Conservation (phyloP, 2,797 vertebrate genomes). For the Galagoides demidoff region DNA sequence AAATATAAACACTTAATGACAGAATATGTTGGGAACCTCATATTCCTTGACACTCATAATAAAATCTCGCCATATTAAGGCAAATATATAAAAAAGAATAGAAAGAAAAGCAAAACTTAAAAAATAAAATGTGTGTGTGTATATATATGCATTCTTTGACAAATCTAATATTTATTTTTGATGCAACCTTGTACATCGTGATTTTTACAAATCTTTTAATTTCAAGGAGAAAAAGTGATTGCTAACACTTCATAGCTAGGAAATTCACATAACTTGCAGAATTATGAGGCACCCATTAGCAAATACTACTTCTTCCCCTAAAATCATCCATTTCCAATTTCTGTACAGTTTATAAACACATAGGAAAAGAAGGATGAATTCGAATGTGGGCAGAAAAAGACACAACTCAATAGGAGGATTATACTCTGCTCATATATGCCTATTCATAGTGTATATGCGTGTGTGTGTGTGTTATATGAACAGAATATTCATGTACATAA, state of each 20-base stretch:
- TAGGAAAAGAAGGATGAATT: not conserved
- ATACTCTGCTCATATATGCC: not conserved
- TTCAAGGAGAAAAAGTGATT: conserved; percentile 29
- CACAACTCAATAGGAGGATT: not conserved
- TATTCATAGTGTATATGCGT: too few relatives aligned
- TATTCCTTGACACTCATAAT: not conserved
- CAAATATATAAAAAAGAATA: not conserved
- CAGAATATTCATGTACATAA: not conserved
- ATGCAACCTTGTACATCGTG: conserved; percentile 40
- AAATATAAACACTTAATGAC: not conserved
- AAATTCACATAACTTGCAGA: not conserved
- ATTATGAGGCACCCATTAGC: not conserved
- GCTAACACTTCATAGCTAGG: not conserved
- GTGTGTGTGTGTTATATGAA: not conserved
- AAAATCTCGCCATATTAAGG: not conserved
- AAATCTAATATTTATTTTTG: not conserved
- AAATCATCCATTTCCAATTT: conserved; percentile 34
- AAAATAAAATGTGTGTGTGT: not conserved
- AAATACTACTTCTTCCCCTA: conserved; percentile 20
- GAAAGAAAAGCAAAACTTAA: not conserved
- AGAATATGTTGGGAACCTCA: conserved; percentile 6
- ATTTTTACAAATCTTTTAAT: conserved; percentile 65
- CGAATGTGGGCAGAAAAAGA: not conserved
- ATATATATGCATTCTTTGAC: not conserved
- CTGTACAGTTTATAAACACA: conserved; percentile 9